phyloP scores from a whole-genome alignment of 2,888 invertebrate species.

The Macrosoma leucophasiata region DNA sequence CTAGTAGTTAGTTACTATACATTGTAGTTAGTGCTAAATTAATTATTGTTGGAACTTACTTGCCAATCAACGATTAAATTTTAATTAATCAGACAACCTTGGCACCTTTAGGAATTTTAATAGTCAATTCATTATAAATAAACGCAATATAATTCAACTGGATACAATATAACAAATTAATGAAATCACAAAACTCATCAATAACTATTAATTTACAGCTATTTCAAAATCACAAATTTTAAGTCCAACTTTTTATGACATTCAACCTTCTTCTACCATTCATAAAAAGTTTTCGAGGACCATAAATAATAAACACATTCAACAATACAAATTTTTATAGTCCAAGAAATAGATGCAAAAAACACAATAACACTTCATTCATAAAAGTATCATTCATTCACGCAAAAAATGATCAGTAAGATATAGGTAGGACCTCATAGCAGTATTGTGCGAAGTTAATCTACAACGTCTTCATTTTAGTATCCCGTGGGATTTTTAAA shows the following conservation, averaged over 20 bases:
- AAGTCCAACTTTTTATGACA: conserved; percentile 13
- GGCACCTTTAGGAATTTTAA: too few species aligned
- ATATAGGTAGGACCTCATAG: conserved; percentile 28
- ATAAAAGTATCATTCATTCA: conserved; percentile 51
- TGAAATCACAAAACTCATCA: too few species aligned
- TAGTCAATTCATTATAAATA: too few species aligned
- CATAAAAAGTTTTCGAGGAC: conserved; percentile 34
- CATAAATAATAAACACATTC: conserved; percentile 60
- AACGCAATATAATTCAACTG: too few species aligned
- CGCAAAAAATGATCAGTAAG: conserved; percentile 42
- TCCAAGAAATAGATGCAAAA: conserved; percentile 41
- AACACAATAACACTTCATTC: conserved; percentile 31
- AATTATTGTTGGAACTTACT: too few species aligned
- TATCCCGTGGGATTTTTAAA: conserved; percentile 58
- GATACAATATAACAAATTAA: too few species aligned
- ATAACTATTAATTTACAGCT: too few species aligned
- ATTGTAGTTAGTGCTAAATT: too few species aligned
- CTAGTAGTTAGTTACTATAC: too few species aligned
- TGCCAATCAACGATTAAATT: too few species aligned
- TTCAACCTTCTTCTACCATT: conserved; percentile 27
- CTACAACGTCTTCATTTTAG: conserved; percentile 60
- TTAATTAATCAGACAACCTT: too few species aligned
- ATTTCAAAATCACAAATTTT: too few species aligned
- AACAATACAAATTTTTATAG: conserved; percentile 71
- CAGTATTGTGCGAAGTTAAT: conserved; percentile 45